Base-by-base conservation (phyloP, 2,888 invertebrate species). In the Seira musarum region DNA sequence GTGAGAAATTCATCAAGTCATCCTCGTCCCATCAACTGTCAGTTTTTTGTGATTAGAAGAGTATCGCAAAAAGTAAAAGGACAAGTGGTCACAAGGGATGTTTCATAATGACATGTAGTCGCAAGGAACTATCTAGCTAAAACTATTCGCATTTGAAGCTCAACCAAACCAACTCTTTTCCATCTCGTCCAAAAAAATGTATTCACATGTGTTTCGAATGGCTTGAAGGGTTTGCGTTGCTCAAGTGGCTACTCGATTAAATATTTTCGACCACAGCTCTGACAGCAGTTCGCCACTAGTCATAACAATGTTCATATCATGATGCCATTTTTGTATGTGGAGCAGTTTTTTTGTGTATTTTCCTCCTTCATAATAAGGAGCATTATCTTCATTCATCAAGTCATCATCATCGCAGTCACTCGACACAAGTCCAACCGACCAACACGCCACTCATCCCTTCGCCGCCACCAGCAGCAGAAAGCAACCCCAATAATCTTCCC, bases 201-300 rank as follows among this genome's bases (percentile, higher is more conserved):
- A 30, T 30, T 30, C 30, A 30, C 30, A 30, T 30, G 30, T 30
- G 30, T 8, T 30, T 30, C 30, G 30, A 30, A 30, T 30, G 30
- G 79, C 79, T 79, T 67, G 63, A 66, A 79, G 79, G 79, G 79
- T 72, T 79, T 79, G 68, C 64, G 79, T 72, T 80, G 68, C 57
- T 81, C 73, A 81, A 83, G 81, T 81, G 79, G 83, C 78, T 80
- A 75, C 83, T 83, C 75, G 83, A 83, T 83, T 81, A 83, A 83
- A 83, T 74, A 71, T 64, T 79, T 75, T 78, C 67, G 69, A 68
- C 81, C 81, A 73, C 77, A 73, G 76, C 71, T 73, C 64, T 61
- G 80, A 75, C 80, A 75, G 80, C 80, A 80, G 74, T 40, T 80
- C 69, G 64, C 74, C 80, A 60, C 74, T 70, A 80, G 66, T 67